These are phyloP conservation scores for Oncorhynchus keta DNA, from an alignment of 2,113 vertebrate genomes.

Conservation along the genomic window DNA sequence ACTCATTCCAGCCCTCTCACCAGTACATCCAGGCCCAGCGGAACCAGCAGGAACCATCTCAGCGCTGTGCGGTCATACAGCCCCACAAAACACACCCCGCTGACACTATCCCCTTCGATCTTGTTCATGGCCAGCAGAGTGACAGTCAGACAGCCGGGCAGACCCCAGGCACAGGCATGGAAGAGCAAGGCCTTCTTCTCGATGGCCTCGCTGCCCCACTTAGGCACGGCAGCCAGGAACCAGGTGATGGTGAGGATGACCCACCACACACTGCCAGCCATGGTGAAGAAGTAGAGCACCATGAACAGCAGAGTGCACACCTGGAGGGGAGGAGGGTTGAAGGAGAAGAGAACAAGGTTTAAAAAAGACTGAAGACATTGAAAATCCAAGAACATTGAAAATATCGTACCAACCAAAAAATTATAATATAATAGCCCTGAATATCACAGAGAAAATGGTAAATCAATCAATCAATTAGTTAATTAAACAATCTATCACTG, in stretches of 20 bases:
- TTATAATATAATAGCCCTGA: no score
- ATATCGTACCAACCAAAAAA: neutral
- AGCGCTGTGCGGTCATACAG: slow-evolving; percentile 90
- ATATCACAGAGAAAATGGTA: no score
- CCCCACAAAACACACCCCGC: slow-evolving; percentile 96
- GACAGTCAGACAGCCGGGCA: slow-evolving; percentile 93
- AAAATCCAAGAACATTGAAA: neutral
- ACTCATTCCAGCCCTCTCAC: slow-evolving; percentile 45
- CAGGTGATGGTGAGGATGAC: slow-evolving; percentile 98
- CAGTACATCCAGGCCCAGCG: slow-evolving; percentile 89
- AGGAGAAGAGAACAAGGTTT: no score
- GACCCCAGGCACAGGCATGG: slow-evolving; percentile 95
- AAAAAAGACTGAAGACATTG: neutral
- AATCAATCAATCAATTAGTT: neutral
- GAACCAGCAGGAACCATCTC: slow-evolving; percentile 92
- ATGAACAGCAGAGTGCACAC: slow-evolving; percentile 98
- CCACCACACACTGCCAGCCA: slow-evolving; percentile 99
- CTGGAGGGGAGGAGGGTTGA: slow-evolving; percentile 19
- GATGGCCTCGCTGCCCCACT: slow-evolving; percentile 98
- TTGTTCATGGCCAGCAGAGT: slow-evolving; percentile 95
- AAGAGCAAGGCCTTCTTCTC: slow-evolving; percentile 97
- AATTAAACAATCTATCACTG: no score
- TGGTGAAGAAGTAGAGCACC: slow-evolving; percentile 98
- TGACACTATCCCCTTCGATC: slow-evolving; percentile 95
- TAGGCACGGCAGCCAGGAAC: slow-evolving; percentile 97